Conservation (phyloP, 2,797 vertebrate species). For the Sebastolobus alascanus region DNA sequence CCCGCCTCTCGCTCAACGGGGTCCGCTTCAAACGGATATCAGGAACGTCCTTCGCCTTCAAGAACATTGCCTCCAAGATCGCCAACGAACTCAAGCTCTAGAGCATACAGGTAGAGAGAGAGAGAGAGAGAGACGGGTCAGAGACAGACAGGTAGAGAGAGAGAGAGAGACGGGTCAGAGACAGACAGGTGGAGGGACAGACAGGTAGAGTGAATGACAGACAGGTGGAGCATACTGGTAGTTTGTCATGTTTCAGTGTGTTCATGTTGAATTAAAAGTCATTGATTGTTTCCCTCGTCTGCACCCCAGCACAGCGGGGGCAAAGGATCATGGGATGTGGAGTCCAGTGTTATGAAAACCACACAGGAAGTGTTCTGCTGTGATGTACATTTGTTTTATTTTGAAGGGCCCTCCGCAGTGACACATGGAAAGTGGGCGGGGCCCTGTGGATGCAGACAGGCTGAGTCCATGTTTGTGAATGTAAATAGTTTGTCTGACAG, state of each 20-base stretch:
- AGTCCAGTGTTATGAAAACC: neutral
- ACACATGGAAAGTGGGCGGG: constrained; percentile 28
- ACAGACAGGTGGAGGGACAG: neutral
- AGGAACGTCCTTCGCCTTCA: constrained; percentile 94
- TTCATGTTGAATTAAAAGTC: neutral
- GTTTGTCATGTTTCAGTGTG: constrained; percentile 5
- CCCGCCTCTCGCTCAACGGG: constrained; percentile 92
- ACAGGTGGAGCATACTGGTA: constrained; percentile 67
- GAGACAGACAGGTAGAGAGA: too few relatives aligned
- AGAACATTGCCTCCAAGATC: constrained; percentile 95
- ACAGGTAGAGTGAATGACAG: neutral
- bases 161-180: neutral
- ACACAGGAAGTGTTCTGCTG: constrained; percentile 34
- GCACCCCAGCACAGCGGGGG: neutral
- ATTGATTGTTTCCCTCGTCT: neutral
- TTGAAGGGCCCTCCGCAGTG: constrained; percentile 35
- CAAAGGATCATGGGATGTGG: neutral
- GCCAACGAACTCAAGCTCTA: constrained; percentile 83
- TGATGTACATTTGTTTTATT: constrained; percentile 29
- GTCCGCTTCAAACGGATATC: constrained; percentile 96
- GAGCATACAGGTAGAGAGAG: neutral
- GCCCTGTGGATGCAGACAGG: neutral
- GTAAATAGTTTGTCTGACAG: constrained; percentile 78
- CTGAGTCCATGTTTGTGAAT: constrained; percentile 59
- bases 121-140: neutral